phyloP scores from a whole-genome alignment of 2,888 invertebrate genomes.

The Oegoconia quadripuncta region DNA sequence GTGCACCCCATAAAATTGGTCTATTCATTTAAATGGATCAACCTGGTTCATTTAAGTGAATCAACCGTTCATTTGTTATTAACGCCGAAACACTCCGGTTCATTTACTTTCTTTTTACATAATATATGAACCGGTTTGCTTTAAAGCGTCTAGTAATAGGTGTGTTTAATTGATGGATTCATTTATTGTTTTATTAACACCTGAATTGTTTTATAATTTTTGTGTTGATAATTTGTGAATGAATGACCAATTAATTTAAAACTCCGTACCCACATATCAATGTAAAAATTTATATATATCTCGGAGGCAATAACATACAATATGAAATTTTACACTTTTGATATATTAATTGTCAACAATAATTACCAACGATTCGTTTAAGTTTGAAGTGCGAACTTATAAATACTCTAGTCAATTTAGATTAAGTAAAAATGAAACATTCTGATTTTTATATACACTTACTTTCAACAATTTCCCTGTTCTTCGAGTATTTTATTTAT shows the following conservation, averaged over 20 bases:
- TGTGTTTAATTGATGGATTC: conserved; percentile 25
- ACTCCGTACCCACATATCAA: conserved; percentile 70
- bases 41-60: conserved; percentile 35
- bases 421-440: conserved; percentile 50
- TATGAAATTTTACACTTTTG: conserved; percentile 28
- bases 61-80: conserved; percentile 21
- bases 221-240: conserved; percentile 26
- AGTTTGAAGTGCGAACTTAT: conserved; percentile 20
- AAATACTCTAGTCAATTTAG: conserved; percentile 71
- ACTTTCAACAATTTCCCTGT: conserved; percentile 5
- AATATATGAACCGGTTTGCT: conserved; percentile 20
- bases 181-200: conserved; percentile 16
- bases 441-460: conserved; percentile 13
- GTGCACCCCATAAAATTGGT: conserved; percentile 55
- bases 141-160: conserved; percentile 28
- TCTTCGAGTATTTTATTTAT: neutral
- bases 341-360: conserved; percentile 19
- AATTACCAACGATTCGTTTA: conserved; percentile 11
- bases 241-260: conserved; percentile 38
- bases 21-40: conserved; percentile 22
- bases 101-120: conserved; percentile 12
- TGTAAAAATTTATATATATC: conserved; percentile 43
- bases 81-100: conserved; percentile 18
- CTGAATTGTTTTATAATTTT: conserved; percentile 19
- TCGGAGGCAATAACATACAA: conserved; percentile 63